phyloP scores from a whole-genome alignment of 2,888 invertebrate species.

The Maniola hyperantus region DNA sequence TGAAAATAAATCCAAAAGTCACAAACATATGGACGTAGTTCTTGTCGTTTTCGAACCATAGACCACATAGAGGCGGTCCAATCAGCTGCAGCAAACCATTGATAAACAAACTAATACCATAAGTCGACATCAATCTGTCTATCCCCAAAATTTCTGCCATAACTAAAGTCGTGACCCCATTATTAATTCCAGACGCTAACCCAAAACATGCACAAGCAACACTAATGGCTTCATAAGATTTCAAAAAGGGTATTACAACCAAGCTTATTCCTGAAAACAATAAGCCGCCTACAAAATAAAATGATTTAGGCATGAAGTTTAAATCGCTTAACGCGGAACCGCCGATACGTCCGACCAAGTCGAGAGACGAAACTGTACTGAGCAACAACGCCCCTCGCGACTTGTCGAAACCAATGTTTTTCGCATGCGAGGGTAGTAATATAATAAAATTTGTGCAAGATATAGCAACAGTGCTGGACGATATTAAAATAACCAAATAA shows the following conservation, averaged over 20 bases:
- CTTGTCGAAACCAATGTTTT: constrained; percentile 87
- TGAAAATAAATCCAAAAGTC: constrained; percentile 88
- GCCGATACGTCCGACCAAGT: constrained; percentile 91
- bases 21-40: constrained; percentile 88
- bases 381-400: constrained; percentile 87
- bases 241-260: constrained; percentile 86
- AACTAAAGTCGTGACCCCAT: constrained; percentile 92
- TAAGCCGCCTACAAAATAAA: constrained; percentile 91
- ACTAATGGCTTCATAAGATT: constrained; percentile 84
- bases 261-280: constrained; percentile 90
- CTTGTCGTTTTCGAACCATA: constrained; percentile 84
- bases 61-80: constrained; percentile 91
- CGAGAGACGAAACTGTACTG: constrained; percentile 91
- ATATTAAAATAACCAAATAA: constrained; percentile 90
- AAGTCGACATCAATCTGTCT: constrained; percentile 91
- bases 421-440: constrained; percentile 89
- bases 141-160: constrained; percentile 95
- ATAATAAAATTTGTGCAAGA: constrained; percentile 95
- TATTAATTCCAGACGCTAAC: constrained; percentile 91
- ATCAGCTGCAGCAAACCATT: constrained; percentile 91
- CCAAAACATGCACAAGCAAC: constrained; percentile 90
- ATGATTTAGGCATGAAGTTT: constrained; percentile 89
- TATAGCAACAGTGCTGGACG: constrained; percentile 93
- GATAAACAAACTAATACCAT: constrained; percentile 92
- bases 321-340: constrained; percentile 92